Percentiles rank a stretch among this genome's conserved stretches.
These are phyloP conservation scores for Volucella zonaria DNA, from an alignment of 2,888 invertebrate genomes.

Conservation along the genomic window DNA sequence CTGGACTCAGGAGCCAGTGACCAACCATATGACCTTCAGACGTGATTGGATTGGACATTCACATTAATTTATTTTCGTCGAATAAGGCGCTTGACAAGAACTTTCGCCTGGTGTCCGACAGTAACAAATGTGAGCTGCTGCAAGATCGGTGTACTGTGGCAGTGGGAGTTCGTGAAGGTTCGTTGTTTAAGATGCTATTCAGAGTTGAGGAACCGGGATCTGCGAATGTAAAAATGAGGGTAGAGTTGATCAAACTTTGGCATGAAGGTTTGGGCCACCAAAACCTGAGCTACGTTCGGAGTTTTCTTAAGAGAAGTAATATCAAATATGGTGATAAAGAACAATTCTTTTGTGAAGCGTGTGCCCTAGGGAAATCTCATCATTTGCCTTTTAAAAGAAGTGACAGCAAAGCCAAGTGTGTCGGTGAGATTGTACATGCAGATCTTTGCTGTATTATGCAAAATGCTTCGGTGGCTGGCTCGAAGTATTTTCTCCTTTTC, in stretches of 20 bases:
- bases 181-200: conserved; percentile 58
- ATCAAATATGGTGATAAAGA: no score
- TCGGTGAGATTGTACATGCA: conserved; percentile 2
- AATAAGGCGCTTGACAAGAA: conserved; percentile 71
- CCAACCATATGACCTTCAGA: conserved; percentile 29
- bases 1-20: conserved; percentile 33
- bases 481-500: no score
- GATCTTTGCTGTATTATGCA: no score
- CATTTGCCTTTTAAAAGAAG: no score
- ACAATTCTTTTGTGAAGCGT: no score
- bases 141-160: conserved; percentile 12
- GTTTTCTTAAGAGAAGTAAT: not conserved
- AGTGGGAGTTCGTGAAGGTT: conserved; percentile 43
- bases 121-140: conserved; percentile 58
- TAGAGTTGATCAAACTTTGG: not conserved
- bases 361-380: no score
- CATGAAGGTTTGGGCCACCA: not conserved
- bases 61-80: no score
- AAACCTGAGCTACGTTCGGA: conserved; percentile 4
- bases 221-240: conserved; percentile 32
- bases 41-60: conserved; percentile 37
- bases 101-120: conserved; percentile 28
- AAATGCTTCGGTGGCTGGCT: no score
- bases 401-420: not conserved
- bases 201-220: conserved; percentile 29